phyloP scores from a whole-genome alignment of 2,113 vertebrate genomes.

The Catharus bicknelli region DNA sequence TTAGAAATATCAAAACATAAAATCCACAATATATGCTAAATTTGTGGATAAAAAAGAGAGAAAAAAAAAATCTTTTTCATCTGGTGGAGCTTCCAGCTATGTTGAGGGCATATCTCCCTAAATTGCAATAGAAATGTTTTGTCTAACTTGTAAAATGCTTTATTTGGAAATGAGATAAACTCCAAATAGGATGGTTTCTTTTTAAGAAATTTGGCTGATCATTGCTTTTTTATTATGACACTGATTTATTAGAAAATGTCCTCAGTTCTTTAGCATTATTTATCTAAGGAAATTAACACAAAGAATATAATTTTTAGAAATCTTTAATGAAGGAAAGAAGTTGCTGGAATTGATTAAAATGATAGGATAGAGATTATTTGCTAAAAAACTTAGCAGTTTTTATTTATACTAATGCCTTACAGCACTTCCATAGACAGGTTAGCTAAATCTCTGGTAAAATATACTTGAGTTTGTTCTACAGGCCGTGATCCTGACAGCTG shows the following conservation, averaged over 20 bases:
- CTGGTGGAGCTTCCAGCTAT: neutral
- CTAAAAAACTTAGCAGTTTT: neutral
- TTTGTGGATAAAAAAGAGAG: neutral
- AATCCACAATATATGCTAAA: neutral
- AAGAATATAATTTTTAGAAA: neutral
- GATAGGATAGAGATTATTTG: neutral
- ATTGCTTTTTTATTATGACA: neutral
- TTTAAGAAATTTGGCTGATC: neutral
- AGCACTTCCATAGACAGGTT: neutral
- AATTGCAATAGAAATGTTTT: neutral
- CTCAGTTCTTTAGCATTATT: neutral
- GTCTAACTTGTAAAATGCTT: neutral
- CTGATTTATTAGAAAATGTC: neutral
- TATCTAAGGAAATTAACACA: neutral
- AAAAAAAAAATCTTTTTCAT: neutral
- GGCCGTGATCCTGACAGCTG: neutral
- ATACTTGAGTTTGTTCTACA: neutral
- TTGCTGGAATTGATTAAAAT: neutral
- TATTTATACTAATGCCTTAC: neutral
- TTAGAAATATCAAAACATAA: neutral
- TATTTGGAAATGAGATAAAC: neutral
- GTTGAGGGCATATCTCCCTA: neutral
- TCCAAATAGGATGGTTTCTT: neutral
- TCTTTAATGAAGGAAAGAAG: neutral
- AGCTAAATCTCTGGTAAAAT: neutral